phyloP scores from a whole-genome alignment of 1,140 invertebrate genomes.

The Euwallacea similis region DNA sequence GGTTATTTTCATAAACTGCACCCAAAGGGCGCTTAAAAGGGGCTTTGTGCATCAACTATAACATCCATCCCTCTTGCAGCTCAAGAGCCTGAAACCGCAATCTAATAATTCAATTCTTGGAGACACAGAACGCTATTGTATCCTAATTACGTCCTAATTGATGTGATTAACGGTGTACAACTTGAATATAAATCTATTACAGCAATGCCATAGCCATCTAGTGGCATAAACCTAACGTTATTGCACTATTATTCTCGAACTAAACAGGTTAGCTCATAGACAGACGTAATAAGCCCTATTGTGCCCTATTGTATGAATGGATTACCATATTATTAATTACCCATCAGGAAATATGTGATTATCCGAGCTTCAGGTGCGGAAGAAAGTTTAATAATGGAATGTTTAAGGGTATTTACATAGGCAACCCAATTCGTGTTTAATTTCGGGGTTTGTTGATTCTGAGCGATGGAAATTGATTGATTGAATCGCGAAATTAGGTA shows the following conservation, averaged over 20 bases:
- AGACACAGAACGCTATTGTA: conserved; percentile 26
- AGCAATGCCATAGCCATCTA: conserved; percentile 17
- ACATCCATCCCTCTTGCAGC: no score
- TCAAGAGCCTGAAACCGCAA: conserved; percentile 1
- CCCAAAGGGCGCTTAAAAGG: no score
- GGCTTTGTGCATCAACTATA: no score
- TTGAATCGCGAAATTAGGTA: no score
- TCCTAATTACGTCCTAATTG: conserved; percentile 31
- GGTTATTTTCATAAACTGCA: no score
- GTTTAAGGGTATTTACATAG: no score
- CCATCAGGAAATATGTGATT: conserved; percentile 15
- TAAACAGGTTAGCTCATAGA: conserved; percentile 31
- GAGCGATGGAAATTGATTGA: no score
- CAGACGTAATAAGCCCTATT: conserved; percentile 24
- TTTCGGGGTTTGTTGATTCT: no score
- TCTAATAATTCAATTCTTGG: conserved; percentile 26
- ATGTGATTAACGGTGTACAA: conserved; percentile 32
- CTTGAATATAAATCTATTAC: conserved; percentile 32
- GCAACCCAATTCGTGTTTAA: no score
- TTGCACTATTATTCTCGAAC: conserved; percentile 25
- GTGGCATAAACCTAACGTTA: conserved; percentile 15
- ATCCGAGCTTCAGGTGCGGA: background rate
- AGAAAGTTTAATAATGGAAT: background rate
- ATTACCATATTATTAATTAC: conserved; percentile 32
- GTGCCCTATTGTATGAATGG: conserved; percentile 16